Percentiles rank a stretch among this genome's conserved stretches.
Evolutionary conservation across 2,888 invertebrate species (phyloP).

Genomic region (Himalopsyche tibetana): DNA sequence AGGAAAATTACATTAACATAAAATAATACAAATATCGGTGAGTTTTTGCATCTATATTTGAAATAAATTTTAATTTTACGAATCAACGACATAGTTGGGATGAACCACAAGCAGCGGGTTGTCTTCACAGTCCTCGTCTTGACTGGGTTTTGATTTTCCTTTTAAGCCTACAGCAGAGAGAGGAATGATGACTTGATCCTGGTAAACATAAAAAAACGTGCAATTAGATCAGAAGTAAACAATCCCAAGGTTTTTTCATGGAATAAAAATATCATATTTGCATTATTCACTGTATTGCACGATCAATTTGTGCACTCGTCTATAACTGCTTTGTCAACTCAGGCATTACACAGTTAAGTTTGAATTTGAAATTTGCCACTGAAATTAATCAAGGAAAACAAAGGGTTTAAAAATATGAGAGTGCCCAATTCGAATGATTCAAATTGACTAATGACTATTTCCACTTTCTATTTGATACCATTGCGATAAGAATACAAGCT

Average conservation of each 20-base stretch:
- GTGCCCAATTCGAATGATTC: no score
- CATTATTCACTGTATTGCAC: no score
- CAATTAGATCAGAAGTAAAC: constrained; percentile 45
- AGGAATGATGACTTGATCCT: constrained; percentile 92
- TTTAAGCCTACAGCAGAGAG: constrained; percentile 79
- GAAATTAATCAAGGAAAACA: no score
- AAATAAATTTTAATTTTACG: background rate
- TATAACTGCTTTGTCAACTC: no score
- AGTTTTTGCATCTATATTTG: background rate
- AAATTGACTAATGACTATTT: no score
- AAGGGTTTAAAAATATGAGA: no score
- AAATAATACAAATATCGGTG: background rate
- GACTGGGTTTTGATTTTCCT: constrained; percentile 74
- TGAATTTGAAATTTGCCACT: no score
- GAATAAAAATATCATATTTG: no score
- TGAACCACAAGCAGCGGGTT: constrained; percentile 95
- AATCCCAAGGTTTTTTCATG: background rate
- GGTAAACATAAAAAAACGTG: constrained; percentile 68
- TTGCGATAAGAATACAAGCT: constrained; percentile 43
- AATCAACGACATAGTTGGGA: constrained; percentile 94
- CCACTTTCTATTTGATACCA: no score
- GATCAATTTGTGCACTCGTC: no score
- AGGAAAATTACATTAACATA: background rate
- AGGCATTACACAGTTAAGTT: no score
- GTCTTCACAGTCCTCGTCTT: constrained; percentile 79